Evolutionary conservation across 2,113 vertebrate genomes (phyloP), one percentile per base, ranked within the genome.

Genomic region (Ophthalmolycus amberensis): DNA sequence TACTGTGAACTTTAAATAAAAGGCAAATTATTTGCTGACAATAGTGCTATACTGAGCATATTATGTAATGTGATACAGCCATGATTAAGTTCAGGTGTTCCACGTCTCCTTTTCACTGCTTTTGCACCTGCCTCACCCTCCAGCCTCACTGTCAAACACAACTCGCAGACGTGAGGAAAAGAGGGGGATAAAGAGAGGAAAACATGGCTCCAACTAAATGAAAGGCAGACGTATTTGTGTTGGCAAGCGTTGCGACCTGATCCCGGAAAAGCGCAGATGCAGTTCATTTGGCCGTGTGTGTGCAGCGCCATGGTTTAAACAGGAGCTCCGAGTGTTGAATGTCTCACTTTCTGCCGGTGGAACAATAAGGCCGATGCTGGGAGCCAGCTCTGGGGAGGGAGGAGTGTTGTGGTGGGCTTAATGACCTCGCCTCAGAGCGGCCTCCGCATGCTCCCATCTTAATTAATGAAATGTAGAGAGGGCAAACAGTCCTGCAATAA

Each of bases 381-480:
- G 79, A 85, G 81, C 74, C 22, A 70, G 89, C 83, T 91, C 83
- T 79, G 67, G 79, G 72, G 85, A 85, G 75, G 90, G 86, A 88
- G 83, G 90, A 86, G 90, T 90, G 88, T 89, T 89, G 88, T 88
- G 77, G 87, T 85, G 91, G 86, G 84, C 80, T 92, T 92, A 93
- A 91, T 93, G 92, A 93, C 93, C 91, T 75, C 78, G 78, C 86
- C 89, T 91, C 77, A 50, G 86, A 83, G 71, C 34, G 70, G 84
- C 89, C 88, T 87, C 85, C 20, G 74, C 79, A 76, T 87, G 90
- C 84, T 88, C 89, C 84, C 82, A 80, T 90, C 90, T 91, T 93
- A 92, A 94, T 94, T 92, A 91, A 91, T 92, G 86, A 92, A 93
- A 92, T 88, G 84, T 85, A 85, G 84, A 84, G 89, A 90, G 88